Base-by-base conservation (phyloP, 2,113 vertebrate species). In the Choloepus hoffmanni region DNA sequence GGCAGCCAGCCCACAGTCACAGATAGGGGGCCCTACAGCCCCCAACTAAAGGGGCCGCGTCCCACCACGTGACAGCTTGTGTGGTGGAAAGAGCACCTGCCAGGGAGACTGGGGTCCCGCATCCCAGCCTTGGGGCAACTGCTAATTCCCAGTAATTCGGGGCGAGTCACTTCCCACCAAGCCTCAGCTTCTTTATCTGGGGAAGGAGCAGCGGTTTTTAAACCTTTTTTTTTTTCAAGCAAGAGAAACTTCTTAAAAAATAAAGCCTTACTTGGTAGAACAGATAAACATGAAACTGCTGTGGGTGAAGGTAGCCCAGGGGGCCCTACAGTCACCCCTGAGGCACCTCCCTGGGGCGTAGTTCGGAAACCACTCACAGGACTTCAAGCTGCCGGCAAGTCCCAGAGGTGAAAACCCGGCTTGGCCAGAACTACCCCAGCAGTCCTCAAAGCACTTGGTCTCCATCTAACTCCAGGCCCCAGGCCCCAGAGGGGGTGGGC, bases 41-140 rank as follows among this genome's bases (percentile, higher is more conserved):
- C 78, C 78, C n/a, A 19, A 1, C 0, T 14, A 62, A 78, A 62
- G 68, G 53, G 70, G 48, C 86, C 84, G 40, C 13, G 33, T 33
- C 86, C 78, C 81, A 45, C 26, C 12, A 81, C 45, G 45, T 6
- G 9, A 58, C 79, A 83, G 74, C 45, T 11, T 23, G 7, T 5
- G 8, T 12, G 43, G 48, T 0, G 45, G 68, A 48, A 10, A 8
- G 50, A 11, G 82, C 53, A 9, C 58, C 0, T 0, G 72, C 4
- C 30, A 33, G 5, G 68, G 18, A 53, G 48, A 63, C 9, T 21
- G 7, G 40, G 58, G 68, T n/a, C 67, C 50, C 5, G n/a, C 2
- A 19, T 8, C 12, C 33, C 24, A 18, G 28, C 3, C 67, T 16
- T 5, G 13, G 28, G 53, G 40, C 43, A 48, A 43, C 65, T 65